Conservation (phyloP, 2,888 invertebrate genomes). For the Rotaria sp. region DNA sequence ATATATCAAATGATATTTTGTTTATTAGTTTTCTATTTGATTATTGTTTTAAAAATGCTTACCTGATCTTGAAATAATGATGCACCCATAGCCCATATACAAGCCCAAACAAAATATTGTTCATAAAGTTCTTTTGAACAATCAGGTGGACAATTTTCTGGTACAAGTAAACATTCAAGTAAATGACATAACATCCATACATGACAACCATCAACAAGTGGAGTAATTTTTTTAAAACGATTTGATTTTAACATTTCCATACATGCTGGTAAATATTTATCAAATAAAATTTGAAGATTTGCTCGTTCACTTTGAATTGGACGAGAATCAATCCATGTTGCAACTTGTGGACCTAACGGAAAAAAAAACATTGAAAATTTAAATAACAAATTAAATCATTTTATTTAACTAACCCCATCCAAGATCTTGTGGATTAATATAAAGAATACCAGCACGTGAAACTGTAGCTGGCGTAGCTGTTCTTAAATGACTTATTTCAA, state of each 20-base stretch:
- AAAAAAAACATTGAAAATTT: background rate
- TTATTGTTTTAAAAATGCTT: slow-evolving; percentile 50
- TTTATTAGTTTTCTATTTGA: background rate
- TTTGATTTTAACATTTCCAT: slow-evolving; percentile 71
- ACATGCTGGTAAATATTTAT: slow-evolving; percentile 86
- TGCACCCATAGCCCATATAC: slow-evolving; percentile 95
- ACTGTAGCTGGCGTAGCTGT: slow-evolving; percentile 95
- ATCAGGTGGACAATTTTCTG: slow-evolving; percentile 74
- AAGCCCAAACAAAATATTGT: slow-evolving; percentile 86
- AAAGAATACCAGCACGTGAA: slow-evolving; percentile 86
- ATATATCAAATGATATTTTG: background rate
- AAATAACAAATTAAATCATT: too few relatives aligned
- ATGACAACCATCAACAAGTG: slow-evolving; percentile 85
- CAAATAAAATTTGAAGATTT: slow-evolving; percentile 82
- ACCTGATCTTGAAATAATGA: slow-evolving; percentile 89
- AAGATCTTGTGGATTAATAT: slow-evolving; percentile 87
- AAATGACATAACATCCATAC: slow-evolving; percentile 80
- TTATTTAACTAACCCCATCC: slow-evolving; percentile 65
- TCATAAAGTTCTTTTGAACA: slow-evolving; percentile 91
- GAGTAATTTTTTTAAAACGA: slow-evolving; percentile 88
- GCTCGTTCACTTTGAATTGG: slow-evolving; percentile 61
- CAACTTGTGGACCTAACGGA: slow-evolving; percentile 64
- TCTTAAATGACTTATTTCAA: slow-evolving; percentile 86
- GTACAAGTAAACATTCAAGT: slow-evolving; percentile 73
- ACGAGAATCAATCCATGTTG: slow-evolving; percentile 58